Percentiles rank a stretch among this genome's conserved stretches.
Evolutionary conservation across 23 tunicate genomes (phyloP).

Genomic region (Trididemnum nubilum): DNA sequence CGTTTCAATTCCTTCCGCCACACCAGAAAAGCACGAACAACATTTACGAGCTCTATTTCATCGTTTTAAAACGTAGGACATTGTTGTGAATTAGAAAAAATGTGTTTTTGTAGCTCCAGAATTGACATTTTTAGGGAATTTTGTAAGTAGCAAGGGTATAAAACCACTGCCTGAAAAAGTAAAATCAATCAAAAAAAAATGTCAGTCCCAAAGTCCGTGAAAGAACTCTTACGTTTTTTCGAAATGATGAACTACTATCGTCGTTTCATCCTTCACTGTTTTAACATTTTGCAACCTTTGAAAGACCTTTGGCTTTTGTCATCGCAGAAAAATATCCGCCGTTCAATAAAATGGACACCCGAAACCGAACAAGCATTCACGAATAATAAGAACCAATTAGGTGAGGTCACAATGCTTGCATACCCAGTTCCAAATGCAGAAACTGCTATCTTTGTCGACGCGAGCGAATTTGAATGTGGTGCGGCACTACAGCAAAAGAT

Average conservation of each 20-base stretch:
- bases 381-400: not conserved
- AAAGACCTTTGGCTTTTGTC: not conserved
- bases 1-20: not conserved
- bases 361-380: not conserved
- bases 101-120: not conserved
- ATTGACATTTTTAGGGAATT: not conserved
- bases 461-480: not conserved
- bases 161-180: not conserved
- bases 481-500: constrained; percentile 9
- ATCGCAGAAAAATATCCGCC: not conserved
- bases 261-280: not conserved
- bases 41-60: not conserved
- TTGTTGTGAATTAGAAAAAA: not conserved
- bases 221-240: not conserved
- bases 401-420: not conserved
- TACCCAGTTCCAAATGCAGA: not conserved
- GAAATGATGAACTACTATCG: constrained; percentile 5
- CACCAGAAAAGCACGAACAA: not conserved
- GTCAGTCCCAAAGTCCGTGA: not conserved
- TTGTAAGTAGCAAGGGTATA: not conserved
- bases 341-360: not conserved
- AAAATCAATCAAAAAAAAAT: not conserved
- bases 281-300: not conserved
- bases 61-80: not conserved
- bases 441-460: constrained; percentile 6